phyloP scores from a whole-genome alignment of 2,888 invertebrate genomes.

The Stenotaenia linearis region DNA sequence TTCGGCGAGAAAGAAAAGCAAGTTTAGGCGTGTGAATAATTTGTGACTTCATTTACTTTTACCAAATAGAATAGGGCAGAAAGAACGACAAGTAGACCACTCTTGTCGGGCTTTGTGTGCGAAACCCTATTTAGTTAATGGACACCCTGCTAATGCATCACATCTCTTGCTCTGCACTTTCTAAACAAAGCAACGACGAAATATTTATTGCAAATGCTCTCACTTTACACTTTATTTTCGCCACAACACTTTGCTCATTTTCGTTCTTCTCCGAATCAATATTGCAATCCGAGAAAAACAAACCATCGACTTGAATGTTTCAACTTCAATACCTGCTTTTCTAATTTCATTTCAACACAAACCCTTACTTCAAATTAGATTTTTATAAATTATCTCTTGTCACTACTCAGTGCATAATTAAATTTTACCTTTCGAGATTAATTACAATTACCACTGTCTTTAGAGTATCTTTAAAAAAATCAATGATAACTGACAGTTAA shows the following conservation, averaged over 20 bases:
- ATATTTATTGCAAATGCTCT: background rate
- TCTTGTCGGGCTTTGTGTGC: background rate
- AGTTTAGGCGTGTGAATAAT: background rate
- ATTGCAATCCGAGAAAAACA: background rate
- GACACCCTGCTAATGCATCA: background rate
- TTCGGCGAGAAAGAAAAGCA: background rate
- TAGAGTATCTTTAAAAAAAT: background rate
- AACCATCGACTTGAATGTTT: background rate
- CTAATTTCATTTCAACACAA: background rate
- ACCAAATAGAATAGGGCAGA: background rate
- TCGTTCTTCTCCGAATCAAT: background rate
- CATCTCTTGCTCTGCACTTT: background rate
- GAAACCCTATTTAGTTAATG: constrained; percentile 4
- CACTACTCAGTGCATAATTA: background rate
- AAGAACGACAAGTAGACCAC: background rate
- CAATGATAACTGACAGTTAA: background rate
- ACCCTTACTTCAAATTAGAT: background rate
- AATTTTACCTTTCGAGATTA: background rate
- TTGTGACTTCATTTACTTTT: constrained; percentile 5
- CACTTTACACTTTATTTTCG: background rate
- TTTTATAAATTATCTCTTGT: background rate
- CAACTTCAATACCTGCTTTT: background rate
- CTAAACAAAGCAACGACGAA: background rate
- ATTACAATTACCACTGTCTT: background rate
- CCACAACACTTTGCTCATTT: background rate